These are phyloP conservation scores for Cheilosia vulpina DNA, from an alignment of 2,888 invertebrate genomes.

Conservation along the genomic window DNA sequence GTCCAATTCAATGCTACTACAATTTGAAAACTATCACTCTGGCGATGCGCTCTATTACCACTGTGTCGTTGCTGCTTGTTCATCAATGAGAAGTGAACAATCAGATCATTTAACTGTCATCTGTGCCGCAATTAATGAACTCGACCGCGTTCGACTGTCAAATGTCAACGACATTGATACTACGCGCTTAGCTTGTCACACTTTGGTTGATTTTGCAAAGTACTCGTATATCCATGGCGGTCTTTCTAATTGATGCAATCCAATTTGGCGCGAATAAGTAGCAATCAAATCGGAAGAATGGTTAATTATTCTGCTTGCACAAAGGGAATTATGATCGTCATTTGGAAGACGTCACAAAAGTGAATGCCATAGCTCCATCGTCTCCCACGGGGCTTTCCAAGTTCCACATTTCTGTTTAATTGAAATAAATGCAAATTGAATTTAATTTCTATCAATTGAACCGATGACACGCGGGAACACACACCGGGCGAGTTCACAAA, in stretches of 20 bases:
- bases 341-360: constrained; percentile 35
- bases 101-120: not conserved
- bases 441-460: constrained; percentile 53
- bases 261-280: constrained; percentile 37
- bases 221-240: not conserved
- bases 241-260: constrained; percentile 12
- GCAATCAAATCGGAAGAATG: constrained; percentile 53
- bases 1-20: not conserved
- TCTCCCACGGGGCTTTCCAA: constrained; percentile 1
- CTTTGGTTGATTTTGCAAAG: constrained; percentile 15
- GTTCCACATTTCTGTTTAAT: constrained; percentile 33
- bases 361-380: not conserved
- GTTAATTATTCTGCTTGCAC: constrained; percentile 62
- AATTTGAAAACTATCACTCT: constrained; percentile 5
- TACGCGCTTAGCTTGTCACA: not conserved
- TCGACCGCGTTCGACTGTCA: constrained; percentile 11
- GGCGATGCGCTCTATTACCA: constrained; percentile 25
- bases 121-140: constrained; percentile 24
- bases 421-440: constrained; percentile 63
- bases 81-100: not conserved
- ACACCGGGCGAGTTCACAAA: not conserved
- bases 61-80: not conserved
- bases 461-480: constrained; percentile 15
- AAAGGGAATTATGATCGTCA: constrained; percentile 46
- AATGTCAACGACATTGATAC: constrained; percentile 24